Conservation (phyloP, 2,888 invertebrate genomes). For the Torymus aiolomorphi region DNA sequence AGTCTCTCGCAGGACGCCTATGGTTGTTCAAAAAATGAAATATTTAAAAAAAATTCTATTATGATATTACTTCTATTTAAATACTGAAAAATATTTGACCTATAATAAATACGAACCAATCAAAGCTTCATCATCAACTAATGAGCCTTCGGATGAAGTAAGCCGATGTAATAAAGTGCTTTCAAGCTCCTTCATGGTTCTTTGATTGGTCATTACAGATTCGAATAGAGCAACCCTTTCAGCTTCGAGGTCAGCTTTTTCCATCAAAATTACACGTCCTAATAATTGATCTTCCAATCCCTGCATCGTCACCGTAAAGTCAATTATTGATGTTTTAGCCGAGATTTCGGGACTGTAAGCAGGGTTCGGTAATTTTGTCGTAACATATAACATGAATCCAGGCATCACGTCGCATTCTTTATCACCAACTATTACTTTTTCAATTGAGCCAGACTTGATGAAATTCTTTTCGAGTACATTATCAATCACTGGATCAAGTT, state of each 20-base stretch:
- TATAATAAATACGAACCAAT: constrained; percentile 82
- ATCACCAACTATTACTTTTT: constrained; percentile 95
- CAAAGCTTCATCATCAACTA: constrained; percentile 96
- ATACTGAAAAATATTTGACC: neutral
- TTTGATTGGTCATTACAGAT: constrained; percentile 96
- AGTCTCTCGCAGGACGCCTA: constrained; percentile 88
- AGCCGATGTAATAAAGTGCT: constrained; percentile 93
- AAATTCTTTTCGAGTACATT: constrained; percentile 98
- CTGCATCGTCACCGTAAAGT: constrained; percentile 97
- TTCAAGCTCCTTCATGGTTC: constrained; percentile 96
- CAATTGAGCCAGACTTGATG: constrained; percentile 96
- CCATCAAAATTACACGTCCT: constrained; percentile 95
- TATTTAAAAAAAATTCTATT: neutral
- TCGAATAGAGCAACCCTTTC: constrained; percentile 95
- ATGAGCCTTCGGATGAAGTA: constrained; percentile 93
- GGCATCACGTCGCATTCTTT: constrained; percentile 98
- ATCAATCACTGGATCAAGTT: constrained; percentile 96
- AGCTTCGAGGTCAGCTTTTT: constrained; percentile 95
- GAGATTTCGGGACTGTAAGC: constrained; percentile 97
- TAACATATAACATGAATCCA: constrained; percentile 95
- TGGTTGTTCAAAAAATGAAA: neutral
- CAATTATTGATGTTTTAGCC: constrained; percentile 97
- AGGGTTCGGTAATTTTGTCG: constrained; percentile 96
- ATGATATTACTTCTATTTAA: neutral
- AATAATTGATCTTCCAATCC: constrained; percentile 96